Percentiles rank a stretch among this genome's conserved stretches.
Conservation (phyloP, 2,888 invertebrate species). For the Carterocephalus palaemon region DNA sequence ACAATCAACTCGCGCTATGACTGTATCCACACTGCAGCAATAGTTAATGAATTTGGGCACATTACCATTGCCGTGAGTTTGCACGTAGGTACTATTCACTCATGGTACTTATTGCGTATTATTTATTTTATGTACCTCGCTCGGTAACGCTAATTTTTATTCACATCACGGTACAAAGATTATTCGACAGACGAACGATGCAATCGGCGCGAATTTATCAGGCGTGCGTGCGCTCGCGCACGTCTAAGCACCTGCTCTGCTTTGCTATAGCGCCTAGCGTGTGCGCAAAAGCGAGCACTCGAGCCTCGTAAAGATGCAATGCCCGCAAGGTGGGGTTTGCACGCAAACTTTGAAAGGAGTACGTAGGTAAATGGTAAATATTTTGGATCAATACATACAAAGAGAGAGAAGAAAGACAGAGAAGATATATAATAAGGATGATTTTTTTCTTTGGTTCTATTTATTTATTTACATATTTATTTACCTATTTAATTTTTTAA, state of each 20-base stretch:
- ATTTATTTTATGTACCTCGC: conserved; percentile 53
- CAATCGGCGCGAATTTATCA: conserved; percentile 50
- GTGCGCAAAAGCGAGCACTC: conserved; percentile 33
- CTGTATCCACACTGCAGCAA: conserved; percentile 48
- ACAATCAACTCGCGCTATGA: conserved; percentile 35
- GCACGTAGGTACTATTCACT: conserved; percentile 57
- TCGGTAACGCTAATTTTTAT: conserved; percentile 61
- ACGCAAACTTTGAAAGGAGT: conserved; percentile 52
- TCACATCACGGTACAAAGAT: conserved; percentile 55
- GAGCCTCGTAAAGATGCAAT: conserved; percentile 47
- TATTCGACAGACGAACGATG: conserved; percentile 56
- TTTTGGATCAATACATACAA: too few relatives aligned
- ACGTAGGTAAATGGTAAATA: too few relatives aligned
- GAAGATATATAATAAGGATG: too few relatives aligned
- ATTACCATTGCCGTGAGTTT: conserved; percentile 59
- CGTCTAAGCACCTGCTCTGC: conserved; percentile 47
- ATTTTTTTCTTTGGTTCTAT: too few relatives aligned
- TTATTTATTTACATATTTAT: too few relatives aligned
- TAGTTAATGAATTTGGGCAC: conserved; percentile 47
- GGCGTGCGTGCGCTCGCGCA: conserved; percentile 50
- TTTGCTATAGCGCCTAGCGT: conserved; percentile 49
- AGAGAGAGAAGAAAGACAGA: too few relatives aligned
- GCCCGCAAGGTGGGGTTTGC: conserved; percentile 45
- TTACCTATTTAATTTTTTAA: too few relatives aligned
- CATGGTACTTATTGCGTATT: conserved; percentile 61